Evolutionary conservation across 2,797 vertebrate genomes (phyloP), one percentile per base, ranked within the genome.

Genomic region (Spinus pinus): DNA sequence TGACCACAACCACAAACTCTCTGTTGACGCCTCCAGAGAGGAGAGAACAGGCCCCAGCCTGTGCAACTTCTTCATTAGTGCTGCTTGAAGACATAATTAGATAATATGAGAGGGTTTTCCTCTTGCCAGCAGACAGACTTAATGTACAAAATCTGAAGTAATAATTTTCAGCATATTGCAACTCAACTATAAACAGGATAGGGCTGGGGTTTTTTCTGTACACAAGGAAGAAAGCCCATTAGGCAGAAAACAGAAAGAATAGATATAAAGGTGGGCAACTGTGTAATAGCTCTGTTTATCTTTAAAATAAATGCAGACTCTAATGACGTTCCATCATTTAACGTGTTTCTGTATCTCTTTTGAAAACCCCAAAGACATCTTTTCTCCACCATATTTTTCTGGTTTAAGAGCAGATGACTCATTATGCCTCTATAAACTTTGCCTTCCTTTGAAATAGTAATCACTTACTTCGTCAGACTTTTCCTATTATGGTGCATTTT

Each of bases 51-150:
- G 96, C 85, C 94, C 81, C 75, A 71, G 96, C 96, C 96, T 96
- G 96, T 1, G 10, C 79, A 82, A 70, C 93, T 94, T 95, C 95
- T 96, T 97, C 89, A 90, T 95, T 94, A 97, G 49, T 83, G 83
- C 81, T 87, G 91, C 96, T 95, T 42, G 81, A 87, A 97, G 94
- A 89, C 92, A 39, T 96, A 97, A 98, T 97, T 97, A 97, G 66
- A 97, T 91, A 97, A 96, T 84, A 88, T 37, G 67, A 97, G 95
- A 97, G 86, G 66, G 78, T 95, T 97, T 88, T 97, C 91, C 92
- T 95, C 82, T 96, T 95, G 96, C 97, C 95, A 97, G 95, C 90
- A 97, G 92, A 96, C 95, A 97, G 87, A 88, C 73, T 96, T 95
- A 95, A 94, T 88, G 69, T 67, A 86, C 79, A 91, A 96, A 96